phyloP scores from a whole-genome alignment of 1,140 invertebrate species.

The Aphidius gifuensis region DNA sequence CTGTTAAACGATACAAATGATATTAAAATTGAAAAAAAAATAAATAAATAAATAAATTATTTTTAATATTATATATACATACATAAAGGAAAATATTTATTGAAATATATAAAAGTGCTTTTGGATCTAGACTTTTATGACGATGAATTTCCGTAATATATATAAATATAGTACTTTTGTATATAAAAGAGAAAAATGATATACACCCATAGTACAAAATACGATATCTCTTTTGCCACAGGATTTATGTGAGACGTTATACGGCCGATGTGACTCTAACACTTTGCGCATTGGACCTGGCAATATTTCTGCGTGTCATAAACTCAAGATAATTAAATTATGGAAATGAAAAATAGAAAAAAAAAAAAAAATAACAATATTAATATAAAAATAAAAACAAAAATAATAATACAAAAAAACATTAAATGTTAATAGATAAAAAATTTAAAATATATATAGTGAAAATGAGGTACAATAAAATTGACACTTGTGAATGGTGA shows the following conservation, averaged over 20 bases:
- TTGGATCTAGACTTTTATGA: too few species aligned
- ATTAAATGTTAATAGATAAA: constrained; percentile 20
- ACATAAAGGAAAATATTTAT: too few species aligned
- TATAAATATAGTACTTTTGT: not conserved
- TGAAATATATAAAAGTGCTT: too few species aligned
- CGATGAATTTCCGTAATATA: constrained; percentile 7
- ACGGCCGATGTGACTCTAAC: constrained; percentile 37
- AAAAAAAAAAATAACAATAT: constrained; percentile 1
- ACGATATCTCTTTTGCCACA: constrained; percentile 31
- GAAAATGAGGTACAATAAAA: not conserved
- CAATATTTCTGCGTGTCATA: constrained; percentile 32
- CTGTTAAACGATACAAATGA: too few species aligned
- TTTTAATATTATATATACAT: too few species aligned
- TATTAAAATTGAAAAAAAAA: too few species aligned
- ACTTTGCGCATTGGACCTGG: constrained; percentile 3
- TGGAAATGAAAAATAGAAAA: constrained; percentile 39
- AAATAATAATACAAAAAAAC: constrained; percentile 3
- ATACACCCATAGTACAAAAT: constrained; percentile 22
- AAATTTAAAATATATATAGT: not conserved
- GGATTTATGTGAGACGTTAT: constrained; percentile 41
- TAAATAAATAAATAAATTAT: too few species aligned
- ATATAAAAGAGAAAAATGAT: too few species aligned
- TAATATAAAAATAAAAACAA: not conserved
- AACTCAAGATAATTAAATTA: constrained; percentile 52
- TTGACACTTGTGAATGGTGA: not conserved